Base-by-base conservation (phyloP, 2,888 invertebrate genomes). In the Aethes cnicana region DNA sequence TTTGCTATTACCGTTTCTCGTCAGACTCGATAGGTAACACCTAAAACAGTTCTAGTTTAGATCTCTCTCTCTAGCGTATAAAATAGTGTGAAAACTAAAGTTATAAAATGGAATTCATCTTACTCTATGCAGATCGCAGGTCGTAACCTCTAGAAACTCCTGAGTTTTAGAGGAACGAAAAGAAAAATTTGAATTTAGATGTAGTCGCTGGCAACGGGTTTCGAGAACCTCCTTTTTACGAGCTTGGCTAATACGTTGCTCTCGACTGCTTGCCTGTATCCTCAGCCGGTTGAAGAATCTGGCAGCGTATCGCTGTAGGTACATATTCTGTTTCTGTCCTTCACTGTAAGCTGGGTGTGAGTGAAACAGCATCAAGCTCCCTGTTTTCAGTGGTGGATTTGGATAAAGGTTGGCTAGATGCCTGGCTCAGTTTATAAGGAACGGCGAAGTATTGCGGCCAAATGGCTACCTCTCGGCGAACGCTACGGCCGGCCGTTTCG, bases 121-220 rank as follows among this genome's bases (percentile, higher is more conserved):
- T 63, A 69, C 66, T 78, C 79, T 79, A 82, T 79, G 79, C 78
- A 79, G 75, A 79, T 76, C 70, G 64, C 62, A 66, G 70, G 74
- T 76, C 75, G 78, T 76, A 74, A 77, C 46, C 25, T 37, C 42
- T 43, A 8, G 36, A 32, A n/a, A 41, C 41, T 42, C 25, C 46
- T 44, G 33, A 58, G 42, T 46, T 68, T 63, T 63, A 62, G 61
- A 61, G 69, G 68, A 69, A 63, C 59, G 71, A 67, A 70, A 70
- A 72, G 77, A 81, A 82, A 84, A 84, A 86, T 85, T 87, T 86
- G 82, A 87, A 86, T 86, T 83, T 83, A 83, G 82, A 84, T 81
- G 81, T 83, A 74, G 71, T 82, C 72, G 68, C 75, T 72, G 73
- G 77, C 72, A 79, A 81, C 75, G 74, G 75, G 74, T 70, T 74